phyloP scores from a whole-genome alignment of 2,888 invertebrate genomes.

The Danaus chrysippus region DNA sequence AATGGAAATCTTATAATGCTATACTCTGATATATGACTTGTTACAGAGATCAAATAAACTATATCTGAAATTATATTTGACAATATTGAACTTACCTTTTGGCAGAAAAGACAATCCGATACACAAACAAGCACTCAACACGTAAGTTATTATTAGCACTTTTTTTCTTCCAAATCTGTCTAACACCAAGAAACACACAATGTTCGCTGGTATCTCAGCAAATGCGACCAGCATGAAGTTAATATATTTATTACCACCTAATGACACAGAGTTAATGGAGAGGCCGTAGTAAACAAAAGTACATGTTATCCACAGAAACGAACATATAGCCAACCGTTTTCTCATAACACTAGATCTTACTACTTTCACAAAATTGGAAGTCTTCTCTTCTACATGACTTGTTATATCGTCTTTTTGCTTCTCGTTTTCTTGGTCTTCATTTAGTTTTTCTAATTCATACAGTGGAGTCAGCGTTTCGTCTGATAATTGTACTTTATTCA shows the following conservation, averaged over 20 bases:
- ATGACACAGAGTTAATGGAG: constrained; percentile 86
- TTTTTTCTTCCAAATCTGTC: constrained; percentile 82
- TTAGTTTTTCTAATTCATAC: constrained; percentile 44
- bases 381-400: constrained; percentile 31
- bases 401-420: constrained; percentile 30
- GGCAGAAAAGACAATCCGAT: constrained; percentile 80
- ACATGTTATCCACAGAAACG: constrained; percentile 88
- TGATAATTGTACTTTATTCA: constrained; percentile 78
- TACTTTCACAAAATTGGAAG: constrained; percentile 61
- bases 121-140: constrained; percentile 82
- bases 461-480: constrained; percentile 62
- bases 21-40: neutral
- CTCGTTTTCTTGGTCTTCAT: constrained; percentile 30
- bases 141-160: constrained; percentile 80
- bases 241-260: constrained; percentile 86
- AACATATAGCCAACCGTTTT: constrained; percentile 80
- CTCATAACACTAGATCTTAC: constrained; percentile 77
- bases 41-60: neutral
- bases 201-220: constrained; percentile 86
- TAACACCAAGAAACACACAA: constrained; percentile 80
- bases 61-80: constrained; percentile 32
- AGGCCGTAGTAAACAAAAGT: constrained; percentile 90
- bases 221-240: constrained; percentile 84
- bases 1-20: neutral
- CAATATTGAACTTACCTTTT: constrained; percentile 60